Base-by-base conservation (phyloP, 1,140 invertebrate genomes). In the Conus betulinus region DNA sequence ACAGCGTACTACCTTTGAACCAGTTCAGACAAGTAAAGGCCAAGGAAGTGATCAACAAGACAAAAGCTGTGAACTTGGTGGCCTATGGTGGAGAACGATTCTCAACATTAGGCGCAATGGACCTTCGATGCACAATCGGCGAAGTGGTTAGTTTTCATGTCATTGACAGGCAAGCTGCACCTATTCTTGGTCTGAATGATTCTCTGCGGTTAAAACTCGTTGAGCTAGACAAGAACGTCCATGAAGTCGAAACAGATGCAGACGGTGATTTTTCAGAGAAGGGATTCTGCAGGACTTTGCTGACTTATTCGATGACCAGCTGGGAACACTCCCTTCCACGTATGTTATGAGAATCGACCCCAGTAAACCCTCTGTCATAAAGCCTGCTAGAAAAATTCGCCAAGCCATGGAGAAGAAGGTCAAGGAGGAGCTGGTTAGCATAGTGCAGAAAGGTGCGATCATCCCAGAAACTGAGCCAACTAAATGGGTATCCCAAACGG, bases 401-500 rank as follows among this genome's bases (percentile, higher is more conserved):
- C 87, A 89, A 17, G 55, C 91, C 5, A 84, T 76, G 6, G 87
- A 89, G 13, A 71, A 89, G 39, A 60, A 8, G 57, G 53, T 92
- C 17, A 85, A 89, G 81, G 63, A 60, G 57, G 88, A 92, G 89
- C 86, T 91, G 8, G 85, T 89, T 5, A 85, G 87, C n/a, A 92
- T 93, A 88, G 86, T 88, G 87, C 55, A 87, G 3, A 67, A 78
- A 55, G 90, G 89, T 1, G 88, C 92, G 11, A 90, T 90, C 39
- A 67, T 84, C 67, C 92, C 91, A 78, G 90, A 93, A 93, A 91
- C 85, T n/a, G 89, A 94, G 87, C 93, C 95, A 13, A 95, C 95
- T 4, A 95, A 96, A 74, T 96, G 96, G 95, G 95, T 96, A 0
- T 95, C 94, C 94, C 91, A 93, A 82, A 90, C 96, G 55, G 95